Evolutionary conservation across 2,888 invertebrate genomes (phyloP).

Genomic region (Orthonevra nobilis): DNA sequence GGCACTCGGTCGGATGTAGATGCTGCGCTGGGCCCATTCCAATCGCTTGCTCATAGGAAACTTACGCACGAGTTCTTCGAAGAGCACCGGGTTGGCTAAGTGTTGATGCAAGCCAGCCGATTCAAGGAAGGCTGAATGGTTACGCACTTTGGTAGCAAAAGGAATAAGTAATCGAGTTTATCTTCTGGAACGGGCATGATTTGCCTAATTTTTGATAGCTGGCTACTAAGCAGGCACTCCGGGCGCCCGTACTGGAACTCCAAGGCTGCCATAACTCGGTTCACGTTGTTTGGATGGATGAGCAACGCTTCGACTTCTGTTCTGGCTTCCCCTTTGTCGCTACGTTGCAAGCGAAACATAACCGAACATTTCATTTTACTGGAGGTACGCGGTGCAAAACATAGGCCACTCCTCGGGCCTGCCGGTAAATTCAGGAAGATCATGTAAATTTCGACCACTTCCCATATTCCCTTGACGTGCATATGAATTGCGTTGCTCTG

Average conservation of each 20-base stretch:
- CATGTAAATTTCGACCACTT: slow-evolving; percentile 28
- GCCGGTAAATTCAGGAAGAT: slow-evolving; percentile 59
- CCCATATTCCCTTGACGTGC: not conserved
- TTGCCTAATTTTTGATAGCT: slow-evolving; percentile 38
- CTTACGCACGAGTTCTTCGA: not conserved
- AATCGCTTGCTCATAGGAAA: not conserved
- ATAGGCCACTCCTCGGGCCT: slow-evolving; percentile 63
- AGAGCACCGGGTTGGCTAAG: slow-evolving; percentile 5
- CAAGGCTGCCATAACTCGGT: slow-evolving; percentile 33
- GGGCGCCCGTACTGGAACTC: slow-evolving; percentile 44
- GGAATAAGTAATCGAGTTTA: slow-evolving; percentile 33
- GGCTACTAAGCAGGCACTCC: slow-evolving; percentile 50
- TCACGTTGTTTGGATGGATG: slow-evolving; percentile 51
- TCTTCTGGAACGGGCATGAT: slow-evolving; percentile 40
- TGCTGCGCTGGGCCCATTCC: not conserved
- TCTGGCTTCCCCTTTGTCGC: slow-evolving; percentile 42
- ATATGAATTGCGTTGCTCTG: not conserved
- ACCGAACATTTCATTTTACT: slow-evolving; percentile 34
- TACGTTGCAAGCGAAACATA: slow-evolving; percentile 40
- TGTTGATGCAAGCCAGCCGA: slow-evolving; percentile 32
- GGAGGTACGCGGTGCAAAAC: slow-evolving; percentile 43
- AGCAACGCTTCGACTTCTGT: slow-evolving; percentile 43
- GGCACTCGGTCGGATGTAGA: not conserved
- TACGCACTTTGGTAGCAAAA: slow-evolving; percentile 47
- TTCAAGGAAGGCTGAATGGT: too few species aligned